These are phyloP conservation scores for Spatula clypeata DNA, from an alignment of 2,797 vertebrate genomes.

Conservation along the genomic window DNA sequence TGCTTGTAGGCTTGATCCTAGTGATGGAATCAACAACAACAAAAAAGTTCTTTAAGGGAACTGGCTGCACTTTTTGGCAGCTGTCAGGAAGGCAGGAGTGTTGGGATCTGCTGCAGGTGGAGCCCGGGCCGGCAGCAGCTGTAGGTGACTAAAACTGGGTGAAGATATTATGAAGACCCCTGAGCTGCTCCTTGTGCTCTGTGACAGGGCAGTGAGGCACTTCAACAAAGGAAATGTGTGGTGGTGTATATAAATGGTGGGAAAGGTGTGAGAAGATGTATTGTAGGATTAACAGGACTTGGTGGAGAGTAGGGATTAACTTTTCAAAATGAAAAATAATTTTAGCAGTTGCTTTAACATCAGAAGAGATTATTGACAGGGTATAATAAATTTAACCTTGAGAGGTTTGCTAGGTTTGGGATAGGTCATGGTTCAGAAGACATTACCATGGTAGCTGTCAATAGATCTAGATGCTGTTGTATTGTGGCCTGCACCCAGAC, in stretches of 20 bases:
- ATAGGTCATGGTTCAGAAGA: neutral
- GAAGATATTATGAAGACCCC: neutral
- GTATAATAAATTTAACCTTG: neutral
- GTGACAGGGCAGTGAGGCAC: fast-evolving
- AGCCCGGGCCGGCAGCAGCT: neutral
- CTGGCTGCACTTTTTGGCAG: neutral
- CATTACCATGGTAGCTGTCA: neutral
- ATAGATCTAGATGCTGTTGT: neutral
- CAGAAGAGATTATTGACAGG: neutral
- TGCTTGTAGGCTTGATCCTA: neutral
- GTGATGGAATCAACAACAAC: neutral
- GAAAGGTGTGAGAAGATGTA: neutral
- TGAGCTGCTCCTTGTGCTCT: neutral
- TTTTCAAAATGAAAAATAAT: neutral
- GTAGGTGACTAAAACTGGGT: neutral
- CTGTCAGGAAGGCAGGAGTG: neutral
- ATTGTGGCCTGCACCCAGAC: neutral
- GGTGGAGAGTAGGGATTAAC: neutral
- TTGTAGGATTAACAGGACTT: neutral
- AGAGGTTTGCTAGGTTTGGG: neutral
- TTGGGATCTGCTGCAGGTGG: neutral
- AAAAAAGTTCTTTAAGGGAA: neutral
- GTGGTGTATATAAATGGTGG: neutral
- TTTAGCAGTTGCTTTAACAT: neutral
- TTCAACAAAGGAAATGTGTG: neutral